Evolutionary conservation across 2,888 invertebrate genomes (phyloP).

Genomic region (Hedychridium roseum): DNA sequence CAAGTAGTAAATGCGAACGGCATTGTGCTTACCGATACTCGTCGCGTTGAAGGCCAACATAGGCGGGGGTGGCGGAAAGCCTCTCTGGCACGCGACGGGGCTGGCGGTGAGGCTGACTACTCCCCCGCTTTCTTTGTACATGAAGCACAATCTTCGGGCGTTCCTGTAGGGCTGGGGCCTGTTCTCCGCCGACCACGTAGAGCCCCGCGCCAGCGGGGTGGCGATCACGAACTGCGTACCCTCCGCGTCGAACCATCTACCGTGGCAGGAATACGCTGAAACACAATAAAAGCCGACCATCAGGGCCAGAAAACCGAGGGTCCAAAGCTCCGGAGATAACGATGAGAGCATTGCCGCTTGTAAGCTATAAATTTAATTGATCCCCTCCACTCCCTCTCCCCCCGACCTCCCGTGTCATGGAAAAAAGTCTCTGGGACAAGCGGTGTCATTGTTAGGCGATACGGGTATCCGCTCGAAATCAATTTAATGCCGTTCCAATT

Average conservation of each 20-base stretch:
- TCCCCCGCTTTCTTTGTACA: slow-evolving; percentile 72
- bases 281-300: slow-evolving; percentile 38
- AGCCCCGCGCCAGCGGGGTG: slow-evolving; percentile 72
- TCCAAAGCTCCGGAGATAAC: too few species aligned
- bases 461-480: too few species aligned
- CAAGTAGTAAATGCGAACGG: not conserved
- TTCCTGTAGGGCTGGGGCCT: slow-evolving; percentile 60
- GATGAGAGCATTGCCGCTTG: too few species aligned
- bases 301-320: too few species aligned
- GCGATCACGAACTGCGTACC: slow-evolving; percentile 87
- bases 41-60: slow-evolving; percentile 76
- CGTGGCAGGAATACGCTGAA: slow-evolving; percentile 88
- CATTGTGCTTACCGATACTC: slow-evolving; percentile 69
- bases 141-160: slow-evolving; percentile 76
- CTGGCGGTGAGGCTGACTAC: slow-evolving; percentile 61
- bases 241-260: slow-evolving; percentile 81
- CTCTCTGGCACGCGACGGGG: slow-evolving; percentile 61
- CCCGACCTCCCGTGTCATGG: too few species aligned
- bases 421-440: too few species aligned
- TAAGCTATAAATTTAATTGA: too few species aligned
- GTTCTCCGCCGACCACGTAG: slow-evolving; percentile 48
- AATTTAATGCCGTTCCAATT: too few species aligned
- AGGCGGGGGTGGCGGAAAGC: slow-evolving; percentile 55
- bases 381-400: too few species aligned
- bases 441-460: too few species aligned